Conservation (phyloP, 2,113 vertebrate genomes). For the Electrona antarctica region DNA sequence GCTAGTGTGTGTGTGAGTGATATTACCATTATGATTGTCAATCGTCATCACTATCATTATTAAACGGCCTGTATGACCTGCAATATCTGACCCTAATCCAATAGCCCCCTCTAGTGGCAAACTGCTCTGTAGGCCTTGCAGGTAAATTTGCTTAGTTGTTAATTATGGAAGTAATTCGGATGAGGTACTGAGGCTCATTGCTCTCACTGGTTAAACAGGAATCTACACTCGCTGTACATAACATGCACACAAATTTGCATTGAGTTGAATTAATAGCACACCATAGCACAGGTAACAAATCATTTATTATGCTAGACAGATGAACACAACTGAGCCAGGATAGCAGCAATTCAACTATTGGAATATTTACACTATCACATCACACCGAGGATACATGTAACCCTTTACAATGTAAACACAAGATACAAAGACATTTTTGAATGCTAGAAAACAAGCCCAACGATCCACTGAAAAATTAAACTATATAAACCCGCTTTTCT, state of each 20-base stretch:
- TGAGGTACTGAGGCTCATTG: not conserved
- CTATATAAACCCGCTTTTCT: constrained; percentile 51
- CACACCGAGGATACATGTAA: constrained; percentile 74
- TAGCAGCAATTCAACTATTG: constrained; percentile 81
- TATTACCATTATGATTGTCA: too few relatives aligned
- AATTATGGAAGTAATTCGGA: not conserved
- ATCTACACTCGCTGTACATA: not conserved
- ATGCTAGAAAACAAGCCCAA: constrained; percentile 68
- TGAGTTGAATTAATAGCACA: constrained; percentile 3
- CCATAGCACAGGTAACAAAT: constrained; percentile 65
- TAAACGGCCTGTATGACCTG: too few relatives aligned
- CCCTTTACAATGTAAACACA: constrained; percentile 83
- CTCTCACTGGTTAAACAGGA: not conserved
- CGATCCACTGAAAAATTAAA: constrained; percentile 51
- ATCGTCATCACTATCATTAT: too few relatives aligned
- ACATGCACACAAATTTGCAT: not conserved
- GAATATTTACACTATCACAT: constrained; percentile 81
- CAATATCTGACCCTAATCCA: not conserved
- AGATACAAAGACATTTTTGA: constrained; percentile 69
- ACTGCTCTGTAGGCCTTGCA: not conserved
- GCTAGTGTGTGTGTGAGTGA: too few relatives aligned
- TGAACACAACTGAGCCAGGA: constrained; percentile 74
- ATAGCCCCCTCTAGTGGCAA: constrained; percentile 48
- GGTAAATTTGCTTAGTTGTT: too few relatives aligned
- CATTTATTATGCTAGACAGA: constrained; percentile 79